Evolutionary conservation across 2,888 invertebrate species (phyloP).

Genomic region (Philereme vetulata): DNA sequence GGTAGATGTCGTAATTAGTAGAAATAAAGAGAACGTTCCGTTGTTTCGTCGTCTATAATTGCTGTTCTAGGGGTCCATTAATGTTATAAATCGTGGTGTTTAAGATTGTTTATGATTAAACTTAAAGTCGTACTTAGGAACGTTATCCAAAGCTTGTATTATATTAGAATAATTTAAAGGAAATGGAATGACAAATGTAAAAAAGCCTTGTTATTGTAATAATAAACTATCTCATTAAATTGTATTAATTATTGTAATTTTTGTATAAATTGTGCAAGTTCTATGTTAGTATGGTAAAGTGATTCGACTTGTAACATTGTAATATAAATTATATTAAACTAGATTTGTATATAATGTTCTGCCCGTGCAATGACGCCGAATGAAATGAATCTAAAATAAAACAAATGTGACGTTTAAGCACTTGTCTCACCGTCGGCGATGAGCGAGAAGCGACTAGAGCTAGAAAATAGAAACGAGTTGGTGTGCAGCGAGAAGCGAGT

Average conservation of each 20-base stretch:
- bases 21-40: conserved; percentile 1
- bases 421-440: too few species aligned
- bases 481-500: too few species aligned
- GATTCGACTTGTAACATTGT: conserved; percentile 45
- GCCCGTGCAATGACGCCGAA: conserved; percentile 24
- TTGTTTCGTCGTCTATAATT: conserved; percentile 18
- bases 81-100: conserved; percentile 15
- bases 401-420: conserved; percentile 7
- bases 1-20: conserved; percentile 1
- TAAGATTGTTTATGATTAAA: conserved; percentile 30
- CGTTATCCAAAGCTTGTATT: conserved; percentile 41
- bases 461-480: too few species aligned
- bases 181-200: conserved; percentile 30
- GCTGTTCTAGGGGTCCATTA: conserved; percentile 31
- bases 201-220: conserved; percentile 38
- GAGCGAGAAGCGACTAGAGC: too few species aligned
- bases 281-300: conserved; percentile 43
- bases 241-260: conserved; percentile 34
- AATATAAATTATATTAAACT: conserved; percentile 49
- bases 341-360: conserved; percentile 43
- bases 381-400: conserved; percentile 22
- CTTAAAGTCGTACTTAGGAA: conserved; percentile 44
- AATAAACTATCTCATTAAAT: conserved; percentile 28
- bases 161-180: conserved; percentile 26
- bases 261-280: conserved; percentile 46